Conservation (phyloP, 2,797 vertebrate genomes). For the Octomys mimax region DNA sequence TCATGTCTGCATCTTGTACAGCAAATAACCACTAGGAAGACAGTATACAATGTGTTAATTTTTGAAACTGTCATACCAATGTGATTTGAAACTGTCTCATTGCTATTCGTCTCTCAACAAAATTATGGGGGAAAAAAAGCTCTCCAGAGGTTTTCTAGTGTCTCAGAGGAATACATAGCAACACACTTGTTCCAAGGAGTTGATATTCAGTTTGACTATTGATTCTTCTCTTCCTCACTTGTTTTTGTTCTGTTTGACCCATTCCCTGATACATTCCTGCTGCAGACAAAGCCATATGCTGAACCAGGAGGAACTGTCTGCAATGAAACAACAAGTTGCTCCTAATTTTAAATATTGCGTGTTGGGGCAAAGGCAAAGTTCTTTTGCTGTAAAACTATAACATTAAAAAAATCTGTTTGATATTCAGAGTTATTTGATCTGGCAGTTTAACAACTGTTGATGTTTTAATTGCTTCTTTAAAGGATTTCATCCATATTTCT, state of each 20-base stretch:
- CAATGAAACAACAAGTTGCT: slow-evolving; percentile 78
- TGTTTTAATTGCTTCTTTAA: slow-evolving; percentile 81
- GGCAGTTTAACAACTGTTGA: slow-evolving; percentile 80
- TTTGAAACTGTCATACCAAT: no score
- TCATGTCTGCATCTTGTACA: no score
- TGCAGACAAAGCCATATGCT: slow-evolving; percentile 71
- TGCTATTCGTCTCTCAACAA: no score
- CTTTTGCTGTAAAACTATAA: slow-evolving; percentile 74
- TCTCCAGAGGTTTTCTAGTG: slow-evolving; percentile 48
- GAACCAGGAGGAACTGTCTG: slow-evolving; percentile 45
- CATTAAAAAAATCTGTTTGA: slow-evolving; percentile 74
- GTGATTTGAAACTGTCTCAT: no score
- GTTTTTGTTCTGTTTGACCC: slow-evolving; percentile 71
- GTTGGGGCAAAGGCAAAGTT: slow-evolving; percentile 75
- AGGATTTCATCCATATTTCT: slow-evolving; percentile 72
- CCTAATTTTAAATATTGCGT: slow-evolving; percentile 78
- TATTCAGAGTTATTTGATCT: slow-evolving; percentile 79
- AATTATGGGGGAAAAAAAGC: not conserved
- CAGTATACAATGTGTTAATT: no score
- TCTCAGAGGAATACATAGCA: slow-evolving; percentile 47
- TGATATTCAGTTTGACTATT: slow-evolving; percentile 45
- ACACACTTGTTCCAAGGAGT: slow-evolving; percentile 40
- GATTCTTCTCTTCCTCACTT: slow-evolving; percentile 64
- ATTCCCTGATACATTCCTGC: slow-evolving; percentile 56
- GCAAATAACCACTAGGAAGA: no score